A percentile compares a stretch with the other conserved stretches of the same genome.
Evolutionary conservation across 2,888 invertebrate genomes (phyloP).

Genomic region (Athripsodes cinereus): DNA sequence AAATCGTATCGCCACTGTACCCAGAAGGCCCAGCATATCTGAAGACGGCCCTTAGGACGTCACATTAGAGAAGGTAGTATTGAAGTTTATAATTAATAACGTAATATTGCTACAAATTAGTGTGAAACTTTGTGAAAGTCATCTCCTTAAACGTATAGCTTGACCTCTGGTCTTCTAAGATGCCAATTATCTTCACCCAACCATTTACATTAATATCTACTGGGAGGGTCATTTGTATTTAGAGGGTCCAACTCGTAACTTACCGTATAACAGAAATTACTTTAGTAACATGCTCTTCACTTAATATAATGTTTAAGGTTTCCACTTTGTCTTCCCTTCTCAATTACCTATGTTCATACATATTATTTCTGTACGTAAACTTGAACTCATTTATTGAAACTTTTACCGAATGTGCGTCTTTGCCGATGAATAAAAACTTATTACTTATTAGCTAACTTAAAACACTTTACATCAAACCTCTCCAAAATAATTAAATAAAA

Average conservation of each 20-base stretch:
- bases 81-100: constrained; percentile 27
- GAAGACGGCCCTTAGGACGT: background rate
- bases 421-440: no score
- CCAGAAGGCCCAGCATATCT: background rate
- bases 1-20: no score
- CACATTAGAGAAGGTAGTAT: constrained; percentile 7
- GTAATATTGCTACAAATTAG: constrained; percentile 20
- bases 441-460: no score
- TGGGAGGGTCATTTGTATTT: constrained; percentile 3
- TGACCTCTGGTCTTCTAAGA: constrained; percentile 5
- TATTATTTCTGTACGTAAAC: no score
- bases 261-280: background rate
- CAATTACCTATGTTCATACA: no score
- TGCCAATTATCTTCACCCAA: constrained; percentile 11
- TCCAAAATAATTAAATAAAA: no score
- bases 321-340: no score
- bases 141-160: constrained; percentile 8
- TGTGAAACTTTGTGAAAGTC: constrained; percentile 23
- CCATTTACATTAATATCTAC: constrained; percentile 1
- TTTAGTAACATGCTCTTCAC: no score
- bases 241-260: background rate
- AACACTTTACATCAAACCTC: no score
- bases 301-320: no score
- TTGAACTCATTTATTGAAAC: no score
- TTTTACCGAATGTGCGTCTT: no score